Conservation (phyloP, 1,140 invertebrate genomes). For the Atta cephalotes region DNA sequence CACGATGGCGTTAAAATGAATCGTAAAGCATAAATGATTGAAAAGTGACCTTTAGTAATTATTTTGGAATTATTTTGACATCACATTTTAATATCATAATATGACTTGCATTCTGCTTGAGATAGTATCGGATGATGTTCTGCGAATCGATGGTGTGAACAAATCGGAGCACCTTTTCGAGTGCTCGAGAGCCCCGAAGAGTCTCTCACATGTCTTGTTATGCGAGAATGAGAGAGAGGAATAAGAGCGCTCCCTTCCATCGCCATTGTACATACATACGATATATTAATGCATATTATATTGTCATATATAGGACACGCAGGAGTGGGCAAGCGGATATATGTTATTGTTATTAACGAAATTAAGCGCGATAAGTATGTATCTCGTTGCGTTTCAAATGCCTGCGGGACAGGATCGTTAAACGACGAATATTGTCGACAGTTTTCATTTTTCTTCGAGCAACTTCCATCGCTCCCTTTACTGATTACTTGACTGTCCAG, state of each 20-base stretch:
- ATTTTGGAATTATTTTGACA: no score
- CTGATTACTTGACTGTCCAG: constrained; percentile 37
- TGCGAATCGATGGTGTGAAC: neutral
- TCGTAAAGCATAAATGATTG: no score
- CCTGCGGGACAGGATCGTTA: constrained; percentile 61
- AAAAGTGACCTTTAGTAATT: no score
- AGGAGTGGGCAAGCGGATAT: constrained; percentile 15
- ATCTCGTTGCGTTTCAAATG: constrained; percentile 51
- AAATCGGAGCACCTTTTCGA: constrained; percentile 6
- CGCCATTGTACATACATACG: constrained; percentile 51
- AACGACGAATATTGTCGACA: constrained; percentile 15
- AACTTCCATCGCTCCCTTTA: constrained; percentile 8
- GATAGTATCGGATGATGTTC: neutral
- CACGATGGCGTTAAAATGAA: no score
- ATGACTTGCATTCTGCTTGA: no score
- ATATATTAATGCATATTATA: constrained; percentile 55
- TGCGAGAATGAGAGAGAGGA: constrained; percentile 1
- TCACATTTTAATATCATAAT: no score
- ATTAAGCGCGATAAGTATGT: constrained; percentile 3
- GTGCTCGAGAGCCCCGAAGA: neutral
- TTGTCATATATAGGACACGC: constrained; percentile 35
- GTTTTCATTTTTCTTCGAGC: constrained; percentile 16
- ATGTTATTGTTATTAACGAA: constrained; percentile 48
- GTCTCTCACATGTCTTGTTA: constrained; percentile 23
- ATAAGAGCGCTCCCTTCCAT: constrained; percentile 25